A percentile compares a stretch with the other conserved stretches of the same genome.
Evolutionary conservation across 2,797 vertebrate genomes (phyloP).

Genomic region (Megalops cyprinoides): DNA sequence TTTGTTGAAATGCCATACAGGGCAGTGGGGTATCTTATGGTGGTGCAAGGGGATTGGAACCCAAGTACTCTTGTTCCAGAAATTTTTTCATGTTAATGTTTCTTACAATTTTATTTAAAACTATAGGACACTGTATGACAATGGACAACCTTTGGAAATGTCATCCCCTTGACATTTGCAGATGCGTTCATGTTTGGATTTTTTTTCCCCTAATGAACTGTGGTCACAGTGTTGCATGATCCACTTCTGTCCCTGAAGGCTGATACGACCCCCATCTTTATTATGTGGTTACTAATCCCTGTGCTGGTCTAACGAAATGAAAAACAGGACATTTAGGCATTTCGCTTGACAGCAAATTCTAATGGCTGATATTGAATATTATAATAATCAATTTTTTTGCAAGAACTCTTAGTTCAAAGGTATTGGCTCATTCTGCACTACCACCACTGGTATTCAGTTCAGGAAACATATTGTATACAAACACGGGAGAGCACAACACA

Average conservation of each 20-base stretch:
- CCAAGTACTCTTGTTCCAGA: neutral
- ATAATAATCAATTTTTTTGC: too few relatives aligned
- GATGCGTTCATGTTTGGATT: constrained; percentile 33
- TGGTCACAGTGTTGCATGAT: neutral
- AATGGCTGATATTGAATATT: too few relatives aligned
- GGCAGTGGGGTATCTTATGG: too few relatives aligned
- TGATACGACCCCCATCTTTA: neutral
- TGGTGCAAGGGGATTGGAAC: too few relatives aligned
- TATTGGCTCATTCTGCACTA: too few relatives aligned
- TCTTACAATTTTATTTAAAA: constrained; percentile 26
- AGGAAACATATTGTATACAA: too few relatives aligned
- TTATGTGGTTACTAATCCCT: neutral
- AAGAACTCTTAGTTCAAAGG: too few relatives aligned
- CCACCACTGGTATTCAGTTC: too few relatives aligned
- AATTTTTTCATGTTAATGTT: neutral
- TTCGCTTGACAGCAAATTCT: neutral
- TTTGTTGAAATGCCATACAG: too few relatives aligned
- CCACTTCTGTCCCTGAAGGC: neutral
- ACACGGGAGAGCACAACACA: too few relatives aligned
- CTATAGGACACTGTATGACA: constrained; percentile 24
- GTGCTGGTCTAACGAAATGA: neutral
- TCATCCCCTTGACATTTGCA: constrained; percentile 36
- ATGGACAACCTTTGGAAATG: constrained; percentile 32
- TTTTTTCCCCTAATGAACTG: constrained; percentile 34
- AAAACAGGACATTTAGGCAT: neutral